Base-by-base conservation (phyloP, 2,797 vertebrate species). In the Menidia menidia region DNA sequence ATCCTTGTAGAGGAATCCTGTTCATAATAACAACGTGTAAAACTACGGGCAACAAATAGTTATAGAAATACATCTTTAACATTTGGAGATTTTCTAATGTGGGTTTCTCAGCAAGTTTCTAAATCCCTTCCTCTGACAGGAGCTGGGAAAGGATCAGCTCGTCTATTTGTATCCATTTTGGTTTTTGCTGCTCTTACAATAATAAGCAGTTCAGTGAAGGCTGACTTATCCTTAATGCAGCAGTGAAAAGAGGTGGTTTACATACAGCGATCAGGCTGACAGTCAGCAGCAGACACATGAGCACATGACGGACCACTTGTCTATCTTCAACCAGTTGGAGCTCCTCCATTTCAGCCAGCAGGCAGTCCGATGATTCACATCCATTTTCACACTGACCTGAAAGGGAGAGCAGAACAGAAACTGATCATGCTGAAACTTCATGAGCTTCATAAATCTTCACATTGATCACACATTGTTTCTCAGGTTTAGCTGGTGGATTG, bases 271-370 rank as follows among this genome's bases (percentile, higher is more conserved):
- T 57, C 42, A 76, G 73, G 73, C 52, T 60, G 51, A 76, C 73
- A 19, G 10, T 71, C 57, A 76, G 58, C 13, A 76, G 73, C 18
- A 76, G 58, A 71, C 73, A 76, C 52, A 70, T 41, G 44, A 75
- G 55, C 42, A 55, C 92, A 0, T 99, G 97, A 83, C 97, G 96
- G 60, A 93, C 94, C 88, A 95, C 90, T 89, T 99, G 94, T 78
- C 90, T 93, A 67, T 98, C 96, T 70, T 87, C 68, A 0, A 78
- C 93, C 77, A 96, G 95, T 18, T 94, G 91, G 25, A 89, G 93
- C 51, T 96, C 94, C 77, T 98, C 97, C 66, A 95, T 96, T 80
- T 95, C 91, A 55, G 88, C 93, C 64, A 99, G 91, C 8, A 95
- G 83, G 58, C 97, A 98, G 53, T 93, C 94, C 35, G 92, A 87